Percentiles rank a stretch among this genome's conserved stretches.
Evolutionary conservation across 2,888 invertebrate genomes (phyloP).

Genomic region (Tenthredo distinguenda): DNA sequence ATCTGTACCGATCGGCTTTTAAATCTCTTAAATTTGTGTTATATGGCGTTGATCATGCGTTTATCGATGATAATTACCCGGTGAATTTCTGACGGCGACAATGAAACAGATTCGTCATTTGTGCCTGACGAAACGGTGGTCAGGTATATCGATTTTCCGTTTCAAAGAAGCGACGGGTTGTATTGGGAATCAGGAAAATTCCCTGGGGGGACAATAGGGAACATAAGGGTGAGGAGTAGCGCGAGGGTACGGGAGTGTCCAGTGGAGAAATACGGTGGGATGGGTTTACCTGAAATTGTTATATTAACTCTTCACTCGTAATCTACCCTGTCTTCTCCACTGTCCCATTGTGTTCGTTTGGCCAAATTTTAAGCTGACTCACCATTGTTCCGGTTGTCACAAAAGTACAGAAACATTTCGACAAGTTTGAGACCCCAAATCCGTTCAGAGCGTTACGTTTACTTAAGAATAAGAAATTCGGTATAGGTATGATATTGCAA

Average conservation of each 20-base stretch:
- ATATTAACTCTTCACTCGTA: constrained; percentile 23
- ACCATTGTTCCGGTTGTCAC: constrained; percentile 8
- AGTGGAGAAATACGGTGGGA: not conserved
- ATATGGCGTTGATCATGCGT: not conserved
- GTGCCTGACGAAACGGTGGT: not conserved
- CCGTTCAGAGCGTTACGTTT: not conserved
- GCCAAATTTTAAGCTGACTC: constrained; percentile 25
- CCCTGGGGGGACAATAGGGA: constrained; percentile 5
- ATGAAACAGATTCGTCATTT: constrained; percentile 15
- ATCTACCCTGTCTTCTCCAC: constrained; percentile 17
- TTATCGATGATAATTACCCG: not conserved
- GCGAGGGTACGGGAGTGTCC: not conserved
- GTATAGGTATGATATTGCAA: not conserved
- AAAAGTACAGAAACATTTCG: constrained; percentile 7
- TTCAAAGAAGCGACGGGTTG: not conserved
- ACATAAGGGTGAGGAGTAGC: not conserved
- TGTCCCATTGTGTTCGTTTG: not conserved
- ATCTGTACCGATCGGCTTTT: not conserved
- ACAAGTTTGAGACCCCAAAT: not conserved
- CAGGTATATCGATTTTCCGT: constrained; percentile 11
- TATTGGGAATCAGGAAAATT: constrained; percentile 22
- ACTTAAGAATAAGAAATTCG: not conserved
- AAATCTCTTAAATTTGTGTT: not conserved
- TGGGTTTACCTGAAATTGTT: constrained; percentile 37
- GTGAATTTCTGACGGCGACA: constrained; percentile 5